phyloP scores from a whole-genome alignment of 1,140 invertebrate genomes.

The Platyscapa corneri region DNA sequence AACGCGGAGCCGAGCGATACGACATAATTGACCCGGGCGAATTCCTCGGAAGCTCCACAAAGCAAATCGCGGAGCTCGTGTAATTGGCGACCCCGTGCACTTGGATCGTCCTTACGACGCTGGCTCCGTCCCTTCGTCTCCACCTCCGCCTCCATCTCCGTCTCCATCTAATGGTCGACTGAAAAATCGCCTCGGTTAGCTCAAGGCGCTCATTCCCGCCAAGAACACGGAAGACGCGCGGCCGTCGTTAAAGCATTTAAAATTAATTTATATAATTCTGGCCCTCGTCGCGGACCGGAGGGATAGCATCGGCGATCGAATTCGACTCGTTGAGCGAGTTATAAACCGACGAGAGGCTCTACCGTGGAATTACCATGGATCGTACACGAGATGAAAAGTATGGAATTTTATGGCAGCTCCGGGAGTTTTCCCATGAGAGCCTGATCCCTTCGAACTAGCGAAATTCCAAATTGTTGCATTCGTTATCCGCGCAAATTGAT shows the following conservation, averaged over 20 bases:
- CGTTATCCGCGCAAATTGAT: not conserved
- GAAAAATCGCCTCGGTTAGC: constrained; percentile 1
- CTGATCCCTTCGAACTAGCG: not conserved
- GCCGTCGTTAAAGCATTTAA: not conserved
- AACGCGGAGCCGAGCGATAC: constrained; percentile 31
- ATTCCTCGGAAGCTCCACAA: constrained; percentile 32
- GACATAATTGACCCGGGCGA: constrained; percentile 42
- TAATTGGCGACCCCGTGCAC: constrained; percentile 17
- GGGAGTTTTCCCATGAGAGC: not conserved
- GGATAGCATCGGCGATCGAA: not conserved
- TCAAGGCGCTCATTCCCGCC: not conserved
- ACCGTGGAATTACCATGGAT: not conserved
- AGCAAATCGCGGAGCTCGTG: constrained; percentile 21
- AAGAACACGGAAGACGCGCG: not conserved
- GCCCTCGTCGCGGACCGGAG: too few relatives aligned
- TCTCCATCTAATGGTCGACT: constrained; percentile 13
- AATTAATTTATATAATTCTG: constrained; percentile 31
- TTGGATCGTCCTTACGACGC: not conserved
- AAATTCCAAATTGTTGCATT: not conserved
- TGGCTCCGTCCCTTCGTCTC: constrained; percentile 3
- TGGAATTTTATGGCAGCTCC: not conserved
- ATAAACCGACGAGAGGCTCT: not conserved
- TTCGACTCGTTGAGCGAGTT: constrained; percentile 1
- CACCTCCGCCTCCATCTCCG: constrained; percentile 9
- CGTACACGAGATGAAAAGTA: not conserved